Base-by-base conservation (phyloP, 2,888 invertebrate species). In the Drosophila rubida region DNA sequence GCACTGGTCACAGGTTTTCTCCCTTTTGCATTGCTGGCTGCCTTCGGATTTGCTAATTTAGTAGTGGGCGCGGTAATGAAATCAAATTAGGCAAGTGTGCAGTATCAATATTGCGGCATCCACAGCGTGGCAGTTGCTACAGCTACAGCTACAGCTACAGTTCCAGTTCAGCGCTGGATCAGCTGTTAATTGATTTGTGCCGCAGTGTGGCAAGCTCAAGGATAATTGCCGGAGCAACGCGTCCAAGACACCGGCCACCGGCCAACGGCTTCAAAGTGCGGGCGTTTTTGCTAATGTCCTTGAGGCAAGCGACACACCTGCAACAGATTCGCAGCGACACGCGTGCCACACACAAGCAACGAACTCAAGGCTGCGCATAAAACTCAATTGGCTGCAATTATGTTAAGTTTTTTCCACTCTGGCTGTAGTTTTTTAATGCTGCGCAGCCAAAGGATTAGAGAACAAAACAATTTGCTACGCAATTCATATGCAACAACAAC, bases 31-130 rank as follows among this genome's bases (percentile, higher is more conserved):
- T 61, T 23, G 5, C 23, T 25, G 4, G 25, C 7, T 25, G n/a
- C 16, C 9, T 37, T 37, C 23, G 37, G 27, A 11, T 51, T 19
- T 11, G 27, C 8, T 49, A 58, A 64, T 76, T 76, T 58, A 70
- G 80, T 90, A 78, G 90, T 89, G 89, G 91, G 91, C 90, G 91
- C 90, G 90, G 91, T 91, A 91, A 91, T 91, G 91, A 90, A 91
- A 91, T 91, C 91, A 91, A 91, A 91, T 91, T 91, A 91, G 90
- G 83, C 90, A 91, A 90, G 86, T 89, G 87, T 85, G 78, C 60
- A 37, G 19, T 35, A 23, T 14, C 42, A 32, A 30, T 54, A 14
- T 14, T 23, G 45, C 32, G 23, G 44, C 54, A 35, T 32, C 45
- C 35, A 37, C 37, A 27, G 27, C 27, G 19, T n/a, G 16, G 16